Conservation (phyloP, 2,888 invertebrate genomes). For the Phytoseiulus persimilis region DNA sequence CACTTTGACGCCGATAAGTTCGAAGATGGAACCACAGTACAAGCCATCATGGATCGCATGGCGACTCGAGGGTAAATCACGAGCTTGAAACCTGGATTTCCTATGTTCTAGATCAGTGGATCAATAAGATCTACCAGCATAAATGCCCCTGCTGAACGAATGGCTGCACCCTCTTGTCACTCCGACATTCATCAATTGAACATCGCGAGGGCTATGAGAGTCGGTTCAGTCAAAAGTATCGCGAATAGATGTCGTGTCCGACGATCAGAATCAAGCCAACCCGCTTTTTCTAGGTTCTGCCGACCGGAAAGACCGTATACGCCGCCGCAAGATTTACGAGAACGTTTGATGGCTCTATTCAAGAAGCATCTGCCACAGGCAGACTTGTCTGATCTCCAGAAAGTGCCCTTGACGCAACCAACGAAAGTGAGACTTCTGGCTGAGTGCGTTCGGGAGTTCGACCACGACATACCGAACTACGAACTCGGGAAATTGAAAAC, state of each 20-base stretch:
- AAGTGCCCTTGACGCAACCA: conserved; percentile 12
- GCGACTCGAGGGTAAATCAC: background rate
- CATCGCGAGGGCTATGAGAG: too few species aligned
- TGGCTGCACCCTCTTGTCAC: too few species aligned
- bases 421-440: conserved; percentile 55
- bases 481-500: conserved; percentile 65
- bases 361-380: conserved; percentile 48
- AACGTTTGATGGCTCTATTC: conserved; percentile 60
- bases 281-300: conserved; percentile 58
- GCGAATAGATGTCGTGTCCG: too few species aligned
- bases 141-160: too few species aligned
- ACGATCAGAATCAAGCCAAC: background rate
- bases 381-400: conserved; percentile 44
- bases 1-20: background rate
- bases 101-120: too few species aligned
- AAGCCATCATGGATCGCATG: background rate
- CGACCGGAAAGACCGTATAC: conserved; percentile 65
- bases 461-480: conserved; percentile 73
- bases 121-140: too few species aligned
- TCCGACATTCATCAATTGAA: too few species aligned
- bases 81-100: too few species aligned
- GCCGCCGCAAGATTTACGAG: conserved; percentile 61
- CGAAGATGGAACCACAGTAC: background rate
- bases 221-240: too few species aligned
- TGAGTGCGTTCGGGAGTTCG: conserved; percentile 63